A percentile compares a stretch with the other conserved stretches of the same genome.
Evolutionary conservation across 1,140 invertebrate species (phyloP).

Genomic region (Parasteatoda tepidariorum): DNA sequence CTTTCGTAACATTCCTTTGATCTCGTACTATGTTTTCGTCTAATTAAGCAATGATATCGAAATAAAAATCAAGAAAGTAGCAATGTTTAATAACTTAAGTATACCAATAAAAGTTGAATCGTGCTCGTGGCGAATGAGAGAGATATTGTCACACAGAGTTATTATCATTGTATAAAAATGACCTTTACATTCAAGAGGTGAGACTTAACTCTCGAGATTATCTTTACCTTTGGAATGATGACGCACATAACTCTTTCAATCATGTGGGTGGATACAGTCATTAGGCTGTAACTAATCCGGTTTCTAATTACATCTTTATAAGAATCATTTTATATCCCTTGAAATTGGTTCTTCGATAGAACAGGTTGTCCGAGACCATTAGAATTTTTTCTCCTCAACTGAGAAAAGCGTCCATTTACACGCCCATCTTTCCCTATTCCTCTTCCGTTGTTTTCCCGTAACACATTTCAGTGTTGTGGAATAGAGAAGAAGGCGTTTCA

Average conservation of each 20-base stretch:
- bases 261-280: slow-evolving; percentile 4
- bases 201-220: background rate
- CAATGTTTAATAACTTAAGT: background rate
- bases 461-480: too few relatives aligned
- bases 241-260: background rate
- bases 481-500: too few relatives aligned
- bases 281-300: slow-evolving; percentile 5
- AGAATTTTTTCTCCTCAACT: background rate
- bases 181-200: background rate
- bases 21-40: too few relatives aligned
- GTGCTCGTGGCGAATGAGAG: background rate
- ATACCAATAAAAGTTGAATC: background rate
- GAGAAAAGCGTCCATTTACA: too few relatives aligned
- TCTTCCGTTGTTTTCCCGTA: too few relatives aligned
- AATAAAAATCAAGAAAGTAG: too few relatives aligned
- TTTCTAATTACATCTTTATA: slow-evolving; percentile 24
- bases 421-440: too few relatives aligned
- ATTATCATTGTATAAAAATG: background rate
- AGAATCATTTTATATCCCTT: background rate
- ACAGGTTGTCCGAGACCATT: background rate
- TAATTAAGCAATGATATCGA: too few relatives aligned
- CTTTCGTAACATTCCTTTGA: too few relatives aligned
- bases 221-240: background rate
- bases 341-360: background rate
- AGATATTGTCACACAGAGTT: background rate